Conservation (phyloP, 1,140 invertebrate species). For the Tetragonula clypearis region DNA sequence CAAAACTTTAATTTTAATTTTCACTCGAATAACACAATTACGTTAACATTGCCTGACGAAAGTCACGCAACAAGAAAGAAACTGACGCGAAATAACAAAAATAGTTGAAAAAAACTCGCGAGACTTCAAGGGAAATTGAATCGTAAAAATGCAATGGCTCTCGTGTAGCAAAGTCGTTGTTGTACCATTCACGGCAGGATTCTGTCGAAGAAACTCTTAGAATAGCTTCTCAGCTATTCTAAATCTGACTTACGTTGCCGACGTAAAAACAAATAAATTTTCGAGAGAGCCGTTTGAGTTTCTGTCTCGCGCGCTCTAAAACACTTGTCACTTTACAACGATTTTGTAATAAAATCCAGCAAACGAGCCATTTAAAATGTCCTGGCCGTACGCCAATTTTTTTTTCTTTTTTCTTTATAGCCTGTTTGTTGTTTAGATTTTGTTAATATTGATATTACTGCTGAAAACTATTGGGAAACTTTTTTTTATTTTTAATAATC, state of each 20-base stretch:
- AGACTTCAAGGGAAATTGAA: slow-evolving; percentile 1
- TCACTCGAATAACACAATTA: background rate
- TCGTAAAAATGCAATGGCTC: slow-evolving; percentile 62
- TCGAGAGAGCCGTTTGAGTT: slow-evolving; percentile 3
- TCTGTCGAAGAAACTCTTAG: background rate
- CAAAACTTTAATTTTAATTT: too few relatives aligned
- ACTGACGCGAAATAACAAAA: too few relatives aligned
- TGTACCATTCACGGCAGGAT: slow-evolving; percentile 51
- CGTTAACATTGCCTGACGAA: too few relatives aligned
- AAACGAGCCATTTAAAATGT: background rate
- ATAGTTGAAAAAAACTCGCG: background rate
- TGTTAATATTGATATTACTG: background rate
- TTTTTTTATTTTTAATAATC: too few relatives aligned
- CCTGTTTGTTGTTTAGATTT: background rate
- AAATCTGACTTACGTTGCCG: background rate
- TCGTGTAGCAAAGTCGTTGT: slow-evolving; percentile 42
- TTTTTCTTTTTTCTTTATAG: slow-evolving; percentile 25
- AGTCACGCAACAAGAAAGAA: too few relatives aligned
- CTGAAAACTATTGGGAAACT: too few relatives aligned
- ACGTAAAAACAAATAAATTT: slow-evolving; percentile 51
- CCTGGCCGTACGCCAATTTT: slow-evolving; percentile 38
- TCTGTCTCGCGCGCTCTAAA: slow-evolving; percentile 1
- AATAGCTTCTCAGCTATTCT: background rate
- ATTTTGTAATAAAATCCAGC: slow-evolving; percentile 40
- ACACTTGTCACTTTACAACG: slow-evolving; percentile 38